Evolutionary conservation across 2,113 vertebrate species (phyloP), one percentile per base, ranked within the genome.

Genomic region (Corapipo altera): DNA sequence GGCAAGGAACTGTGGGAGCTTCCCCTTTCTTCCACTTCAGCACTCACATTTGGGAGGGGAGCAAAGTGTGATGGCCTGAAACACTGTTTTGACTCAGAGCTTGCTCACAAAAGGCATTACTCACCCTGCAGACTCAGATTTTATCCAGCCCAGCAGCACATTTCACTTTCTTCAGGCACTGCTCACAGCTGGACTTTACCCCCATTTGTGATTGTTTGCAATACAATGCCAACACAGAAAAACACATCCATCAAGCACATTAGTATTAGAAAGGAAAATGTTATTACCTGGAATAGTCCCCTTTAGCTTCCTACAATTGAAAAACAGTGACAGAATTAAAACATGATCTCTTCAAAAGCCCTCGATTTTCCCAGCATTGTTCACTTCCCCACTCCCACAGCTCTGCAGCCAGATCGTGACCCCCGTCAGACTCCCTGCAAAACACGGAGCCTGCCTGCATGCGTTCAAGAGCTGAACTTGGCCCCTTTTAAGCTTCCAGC

Each of bases 231-330:
- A 97, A 67, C 80, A 52, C 55, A 96, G 84, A 69, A 96, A 92
- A 96, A 95, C 93, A 96, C 27, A 95, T 91, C 85, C 93, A 95
- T 94, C 87, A 95, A 92, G 65, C 44, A 46, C 73, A 48, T n/a
- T 15, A 85, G 78, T 46, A 93, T 92, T 94, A 95, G 64, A 97
- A 97, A 97, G 94, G 90, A 91, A 95, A 98, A 96, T 2, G 89
- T 93, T 89, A 78, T 99, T 99, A 99, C 99, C 99, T 99, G 96
- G 95, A 98, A 96, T 98, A 99, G 98, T 99, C 98, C 70, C 99
- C 99, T 96, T 99, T 99, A 72, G 98, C 98, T 98, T 99, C 99
- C 99, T 99, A 92, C 70, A 98, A 98, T 84, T 93, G 93, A 96
- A 97, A 96, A 73, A 97, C 62, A 98, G 44, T 89, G 95, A 97